Percentiles rank a stretch among this genome's conserved stretches.
Evolutionary conservation across 2,113 vertebrate species (phyloP).

Genomic region (Pica pica): DNA sequence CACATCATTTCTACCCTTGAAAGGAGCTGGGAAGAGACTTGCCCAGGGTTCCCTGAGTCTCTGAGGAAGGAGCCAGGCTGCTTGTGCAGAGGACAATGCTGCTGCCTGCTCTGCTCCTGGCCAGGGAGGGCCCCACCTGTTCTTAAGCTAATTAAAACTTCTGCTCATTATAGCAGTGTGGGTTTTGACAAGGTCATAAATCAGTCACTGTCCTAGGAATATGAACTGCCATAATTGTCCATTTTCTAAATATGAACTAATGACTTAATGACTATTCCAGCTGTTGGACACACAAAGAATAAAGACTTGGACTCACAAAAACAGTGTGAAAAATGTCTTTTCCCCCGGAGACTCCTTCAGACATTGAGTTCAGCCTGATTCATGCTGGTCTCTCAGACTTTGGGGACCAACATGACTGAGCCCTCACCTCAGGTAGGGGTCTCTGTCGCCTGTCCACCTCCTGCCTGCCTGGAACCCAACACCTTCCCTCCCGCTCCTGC

Average conservation of each 20-base stretch:
- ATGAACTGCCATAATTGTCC: background rate
- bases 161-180: background rate
- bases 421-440: background rate
- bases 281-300: background rate
- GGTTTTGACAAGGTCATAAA: background rate
- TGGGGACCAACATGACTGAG: background rate
- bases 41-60: background rate
- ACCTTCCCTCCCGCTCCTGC: background rate
- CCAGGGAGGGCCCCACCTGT: background rate
- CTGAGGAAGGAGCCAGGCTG: background rate
- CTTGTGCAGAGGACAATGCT: fast-evolving
- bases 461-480: background rate
- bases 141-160: background rate
- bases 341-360: background rate
- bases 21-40: fast-evolving
- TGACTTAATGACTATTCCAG: background rate
- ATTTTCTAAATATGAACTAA: background rate
- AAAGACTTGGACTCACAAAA: background rate
- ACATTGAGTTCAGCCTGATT: background rate
- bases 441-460: background rate
- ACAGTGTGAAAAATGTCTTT: background rate
- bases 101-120: background rate
- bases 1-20: background rate
- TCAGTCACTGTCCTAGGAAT: background rate
- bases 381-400: background rate